Evolutionary conservation across 2,888 invertebrate species (phyloP), one percentile per base, ranked within the genome.

Genomic region (Drosophila mimetica): DNA sequence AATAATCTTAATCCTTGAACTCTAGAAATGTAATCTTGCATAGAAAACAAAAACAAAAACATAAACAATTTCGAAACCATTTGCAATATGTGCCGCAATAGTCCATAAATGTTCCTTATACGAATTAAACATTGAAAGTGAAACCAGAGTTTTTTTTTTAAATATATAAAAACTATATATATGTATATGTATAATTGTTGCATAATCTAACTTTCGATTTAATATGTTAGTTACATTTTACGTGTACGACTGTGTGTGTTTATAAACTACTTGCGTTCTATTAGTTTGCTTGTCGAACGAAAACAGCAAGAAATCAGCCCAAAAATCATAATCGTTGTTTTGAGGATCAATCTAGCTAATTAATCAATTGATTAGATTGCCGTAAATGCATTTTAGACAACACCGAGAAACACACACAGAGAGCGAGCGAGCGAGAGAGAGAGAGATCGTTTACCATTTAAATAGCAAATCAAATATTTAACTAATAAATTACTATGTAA

Each of bases 81-180:
- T 71, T 76, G 75, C 75, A 86, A 82, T 65, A 74, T 79, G 66
- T 75, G 73, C 71, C 71, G 80, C 79, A 86, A 81, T 84, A 81
- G 85, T 80, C 84, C 76, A 59, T 74, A 78, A 86, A 84, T 86
- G 86, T 86, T 81, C 87, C 87, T 82, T 82, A 86, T 70, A 86
- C 70, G 57, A 64, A 64, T 65, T 66, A 67, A 67, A 67, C 34
- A 67, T 67, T 58, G 46, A 67, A 66, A 63, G 64, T 32, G 47
- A 65, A 64, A 64, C 30, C 50, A 66, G 66, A 55, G 46, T 67
- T 67, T 41, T 54, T 53, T 37, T 28, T 53, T 34, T 66, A 20
- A 37, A 53, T 32, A 58, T 14, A 14, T 16, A 42, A 30, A 50
- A 9, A 6, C n/a, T n/a, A n/a, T n/a, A 46, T 20, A 39, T 36